Base-by-base conservation (phyloP, 1,140 invertebrate genomes). In the Cryptotermes secundus region DNA sequence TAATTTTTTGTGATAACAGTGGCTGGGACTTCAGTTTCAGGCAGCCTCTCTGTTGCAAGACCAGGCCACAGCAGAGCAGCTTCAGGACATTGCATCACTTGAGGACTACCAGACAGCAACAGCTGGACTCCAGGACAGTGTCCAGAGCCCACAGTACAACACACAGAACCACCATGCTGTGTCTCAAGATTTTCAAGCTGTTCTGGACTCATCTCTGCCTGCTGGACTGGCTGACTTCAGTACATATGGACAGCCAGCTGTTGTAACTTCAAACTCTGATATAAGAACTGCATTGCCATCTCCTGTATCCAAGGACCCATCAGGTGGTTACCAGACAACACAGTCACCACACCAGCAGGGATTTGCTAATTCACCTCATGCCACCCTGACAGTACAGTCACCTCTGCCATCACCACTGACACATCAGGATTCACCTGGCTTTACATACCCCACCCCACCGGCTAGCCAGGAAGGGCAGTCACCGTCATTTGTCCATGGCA, bases 191-290 rank as follows among this genome's bases (percentile, higher is more conserved):
- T 90, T 96, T 2, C 94, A 95, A 87, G 94, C 94, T 0, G 91
- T 95, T 9, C 90, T 95, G 7, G 94, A 95, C 87, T 95, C 94
- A 4, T 94, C 94, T 0, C 88, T 95, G 24, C 95, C 95, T 0
- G 95, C 95, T 88, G 95, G 94, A 45, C 89, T 96, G 85, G 95
- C 95, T 3, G 95, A 96, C 88, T 96, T 96, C 88, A 94, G 94
- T 87, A 94, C 95, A 36, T 96, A 93, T 88, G 87, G 92, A 87
- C 88, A 87, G 92, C 59, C 59, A 31, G 59, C 59, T 72, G 59
- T 72, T 12, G 59, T 72, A 31, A 72, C 59, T 3, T 72, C 59
- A 9, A 72, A 72, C 59, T 31, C 53, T 22, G 53, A 59, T 59
- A 59, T 59, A 22, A 19, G 53, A 59, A 59, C 59, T 72, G 59